Percentiles rank a stretch among this genome's conserved stretches.
These are phyloP conservation scores for Tanytarsus gracilentus DNA, from an alignment of 2,888 invertebrate genomes.

Conservation along the genomic window DNA sequence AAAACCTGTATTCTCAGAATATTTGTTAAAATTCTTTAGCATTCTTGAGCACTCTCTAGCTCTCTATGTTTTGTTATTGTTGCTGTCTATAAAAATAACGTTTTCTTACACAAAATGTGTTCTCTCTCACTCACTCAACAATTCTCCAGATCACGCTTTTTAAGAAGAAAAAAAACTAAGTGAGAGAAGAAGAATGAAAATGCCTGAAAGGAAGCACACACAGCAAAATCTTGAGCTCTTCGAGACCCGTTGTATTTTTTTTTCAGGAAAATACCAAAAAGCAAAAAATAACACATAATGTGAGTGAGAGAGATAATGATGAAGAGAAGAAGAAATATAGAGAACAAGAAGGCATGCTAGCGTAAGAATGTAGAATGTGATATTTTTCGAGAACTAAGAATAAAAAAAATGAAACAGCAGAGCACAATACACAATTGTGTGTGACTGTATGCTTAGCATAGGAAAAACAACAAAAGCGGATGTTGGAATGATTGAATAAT, in stretches of 20 bases:
- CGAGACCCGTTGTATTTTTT: neutral
- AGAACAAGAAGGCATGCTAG: neutral
- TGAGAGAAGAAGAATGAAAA: conserved; percentile 18
- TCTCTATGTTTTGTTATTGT: conserved; percentile 8
- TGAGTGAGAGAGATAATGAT: neutral
- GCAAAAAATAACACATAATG: conserved; percentile 17
- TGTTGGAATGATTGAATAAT: conserved; percentile 27
- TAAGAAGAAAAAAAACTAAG: neutral
- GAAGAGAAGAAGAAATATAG: neutral
- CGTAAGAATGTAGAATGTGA: conserved; percentile 20
- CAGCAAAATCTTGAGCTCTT: too few species aligned
- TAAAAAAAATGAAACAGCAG: too few species aligned
- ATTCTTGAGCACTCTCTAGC: neutral
- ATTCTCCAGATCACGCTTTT: too few species aligned
- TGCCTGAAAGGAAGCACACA: conserved; percentile 19
- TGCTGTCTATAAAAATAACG: conserved; percentile 20
- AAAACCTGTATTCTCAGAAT: conserved; percentile 29
- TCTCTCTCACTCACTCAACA: too few species aligned
- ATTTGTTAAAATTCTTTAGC: conserved; percentile 25
- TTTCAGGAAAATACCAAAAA: conserved; percentile 18
- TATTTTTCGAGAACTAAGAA: neutral
- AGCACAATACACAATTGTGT: neutral
- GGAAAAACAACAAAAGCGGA: conserved; percentile 24
- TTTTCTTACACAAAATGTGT: neutral
- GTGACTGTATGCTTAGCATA: conserved; percentile 9